phyloP scores from a whole-genome alignment of 2,888 invertebrate genomes.

The Hedychridium roseum region DNA sequence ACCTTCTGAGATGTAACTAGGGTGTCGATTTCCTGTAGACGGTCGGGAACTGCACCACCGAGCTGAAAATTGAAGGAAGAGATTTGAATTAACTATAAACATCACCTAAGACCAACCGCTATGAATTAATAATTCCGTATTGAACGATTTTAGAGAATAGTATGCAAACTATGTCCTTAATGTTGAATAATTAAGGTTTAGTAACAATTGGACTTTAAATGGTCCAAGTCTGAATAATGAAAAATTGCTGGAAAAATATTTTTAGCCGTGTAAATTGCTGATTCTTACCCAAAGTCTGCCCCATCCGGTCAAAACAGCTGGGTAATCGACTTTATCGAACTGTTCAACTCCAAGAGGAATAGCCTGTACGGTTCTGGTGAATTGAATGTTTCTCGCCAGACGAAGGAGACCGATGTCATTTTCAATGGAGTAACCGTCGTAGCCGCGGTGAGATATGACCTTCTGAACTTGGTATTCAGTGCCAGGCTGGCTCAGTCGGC shows the following conservation, averaged over 20 bases:
- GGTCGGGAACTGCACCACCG: slow-evolving; percentile 34
- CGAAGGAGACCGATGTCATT: slow-evolving; percentile 50
- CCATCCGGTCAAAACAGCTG: slow-evolving; percentile 47
- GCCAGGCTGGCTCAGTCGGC: slow-evolving; percentile 9
- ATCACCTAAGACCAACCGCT: background rate
- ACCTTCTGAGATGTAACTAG: slow-evolving; percentile 23
- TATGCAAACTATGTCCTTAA: background rate
- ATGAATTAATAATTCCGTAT: background rate
- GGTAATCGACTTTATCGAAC: slow-evolving; percentile 15
- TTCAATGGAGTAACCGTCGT: background rate
- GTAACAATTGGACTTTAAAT: background rate
- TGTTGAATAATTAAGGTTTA: background rate
- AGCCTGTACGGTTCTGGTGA: slow-evolving; percentile 36
- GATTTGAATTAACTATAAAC: background rate
- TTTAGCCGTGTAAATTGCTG: background rate
- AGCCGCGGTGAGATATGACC: slow-evolving; percentile 26
- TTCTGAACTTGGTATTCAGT: slow-evolving; percentile 12
- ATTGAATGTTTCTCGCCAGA: slow-evolving; percentile 32
- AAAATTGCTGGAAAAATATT: background rate
- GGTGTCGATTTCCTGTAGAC: slow-evolving; percentile 37
- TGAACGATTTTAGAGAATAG: background rate
- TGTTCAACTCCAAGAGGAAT: slow-evolving; percentile 33
- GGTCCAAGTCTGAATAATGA: background rate
- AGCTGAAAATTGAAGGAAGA: slow-evolving; percentile 20
- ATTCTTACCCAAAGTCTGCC: slow-evolving; percentile 38